phyloP scores from a whole-genome alignment of 2,113 vertebrate genomes.

The Ivindomyrus marchei region DNA sequence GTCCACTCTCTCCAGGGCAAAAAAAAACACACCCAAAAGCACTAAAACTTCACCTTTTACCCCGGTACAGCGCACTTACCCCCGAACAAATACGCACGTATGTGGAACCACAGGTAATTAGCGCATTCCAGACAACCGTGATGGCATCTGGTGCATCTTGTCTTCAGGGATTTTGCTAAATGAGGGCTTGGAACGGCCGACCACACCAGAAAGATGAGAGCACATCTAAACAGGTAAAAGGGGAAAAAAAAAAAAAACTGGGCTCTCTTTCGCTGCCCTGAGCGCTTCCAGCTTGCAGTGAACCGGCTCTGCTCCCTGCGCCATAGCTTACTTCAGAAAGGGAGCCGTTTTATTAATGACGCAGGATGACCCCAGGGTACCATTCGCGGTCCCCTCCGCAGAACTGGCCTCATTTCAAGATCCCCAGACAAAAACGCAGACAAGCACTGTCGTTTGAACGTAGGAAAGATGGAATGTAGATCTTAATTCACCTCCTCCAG shows the following conservation, averaged over 20 bases:
- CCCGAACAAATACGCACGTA: background rate
- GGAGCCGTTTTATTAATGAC: background rate
- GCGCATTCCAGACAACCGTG: background rate
- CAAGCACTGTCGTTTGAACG: background rate
- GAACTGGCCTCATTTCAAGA: background rate
- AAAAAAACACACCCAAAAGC: background rate
- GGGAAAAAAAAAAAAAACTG: no score
- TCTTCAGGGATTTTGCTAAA: background rate
- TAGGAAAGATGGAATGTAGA: background rate
- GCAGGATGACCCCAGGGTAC: background rate
- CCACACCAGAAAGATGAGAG: background rate
- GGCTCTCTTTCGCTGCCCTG: background rate
- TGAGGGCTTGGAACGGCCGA: background rate
- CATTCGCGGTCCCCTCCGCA: background rate
- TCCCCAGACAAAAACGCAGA: background rate
- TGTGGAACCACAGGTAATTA: background rate
- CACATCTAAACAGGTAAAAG: slow-evolving; percentile 7
- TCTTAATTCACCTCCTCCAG: background rate
- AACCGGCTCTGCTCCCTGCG: background rate
- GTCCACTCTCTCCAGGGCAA: background rate
- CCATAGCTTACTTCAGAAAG: background rate
- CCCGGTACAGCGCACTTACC: background rate
- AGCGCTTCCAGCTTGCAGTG: slow-evolving; percentile 8
- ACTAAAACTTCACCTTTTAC: background rate
- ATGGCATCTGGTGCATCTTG: background rate